These are phyloP conservation scores for Glaucopsyche alexis DNA, from an alignment of 2,888 invertebrate genomes.

Conservation along the genomic window DNA sequence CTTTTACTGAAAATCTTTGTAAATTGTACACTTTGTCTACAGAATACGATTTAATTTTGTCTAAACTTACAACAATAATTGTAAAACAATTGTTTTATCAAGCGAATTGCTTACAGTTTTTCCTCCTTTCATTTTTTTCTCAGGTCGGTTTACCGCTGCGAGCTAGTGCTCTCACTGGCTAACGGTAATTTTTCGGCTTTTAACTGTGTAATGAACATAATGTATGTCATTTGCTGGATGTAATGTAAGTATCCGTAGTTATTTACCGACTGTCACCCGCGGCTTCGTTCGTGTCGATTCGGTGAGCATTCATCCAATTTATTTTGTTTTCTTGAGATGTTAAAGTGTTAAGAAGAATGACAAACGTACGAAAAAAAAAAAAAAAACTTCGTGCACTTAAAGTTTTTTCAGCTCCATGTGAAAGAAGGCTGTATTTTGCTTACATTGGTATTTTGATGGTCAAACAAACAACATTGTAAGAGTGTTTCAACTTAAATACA, in stretches of 20 bases:
- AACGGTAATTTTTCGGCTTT: slow-evolving; percentile 26
- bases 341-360: not conserved
- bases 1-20: not conserved
- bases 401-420: not conserved
- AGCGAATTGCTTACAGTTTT: slow-evolving; percentile 15
- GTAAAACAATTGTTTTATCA: slow-evolving; percentile 1
- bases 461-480: not conserved
- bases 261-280: slow-evolving; percentile 8
- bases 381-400: not conserved
- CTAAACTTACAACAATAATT: not conserved
- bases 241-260: slow-evolving; percentile 1
- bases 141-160: slow-evolving; percentile 27
- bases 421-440: not conserved
- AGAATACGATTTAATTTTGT: not conserved
- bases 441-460: not conserved
- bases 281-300: slow-evolving; percentile 4
- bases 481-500: not conserved
- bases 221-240: slow-evolving; percentile 19
- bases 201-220: not conserved
- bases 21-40: not conserved
- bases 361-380: not conserved
- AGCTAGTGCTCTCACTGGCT: slow-evolving; percentile 30
- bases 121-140: slow-evolving; percentile 27
- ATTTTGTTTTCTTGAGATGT: not conserved
- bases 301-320: slow-evolving; percentile 1